phyloP scores from a whole-genome alignment of 2,113 vertebrate species.

The Serinus canaria region DNA sequence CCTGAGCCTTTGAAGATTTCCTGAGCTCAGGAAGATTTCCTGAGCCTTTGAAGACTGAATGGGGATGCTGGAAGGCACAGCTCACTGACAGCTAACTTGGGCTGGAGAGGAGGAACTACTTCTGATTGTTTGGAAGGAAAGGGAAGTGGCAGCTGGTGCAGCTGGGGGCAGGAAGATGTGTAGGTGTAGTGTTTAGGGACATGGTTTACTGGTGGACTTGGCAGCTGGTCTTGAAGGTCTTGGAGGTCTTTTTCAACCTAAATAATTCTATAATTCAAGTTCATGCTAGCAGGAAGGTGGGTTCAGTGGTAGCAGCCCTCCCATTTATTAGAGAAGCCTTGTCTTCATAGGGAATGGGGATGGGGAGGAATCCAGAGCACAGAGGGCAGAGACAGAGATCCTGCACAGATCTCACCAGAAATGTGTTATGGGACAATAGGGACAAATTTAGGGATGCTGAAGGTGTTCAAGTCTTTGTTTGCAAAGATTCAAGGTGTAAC shows the following conservation, averaged over 20 bases:
- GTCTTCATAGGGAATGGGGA: not conserved
- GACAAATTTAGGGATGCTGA: not conserved
- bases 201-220: not conserved
- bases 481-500: not conserved
- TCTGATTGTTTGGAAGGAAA: not conserved
- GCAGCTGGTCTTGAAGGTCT: not conserved
- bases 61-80: not conserved
- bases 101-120: not conserved
- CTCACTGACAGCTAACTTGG: not conserved
- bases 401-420: not conserved
- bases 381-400: not conserved
- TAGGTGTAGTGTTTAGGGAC: not conserved
- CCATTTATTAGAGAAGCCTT: not conserved
- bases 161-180: fast-evolving
- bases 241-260: not conserved
- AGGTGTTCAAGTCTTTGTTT: not conserved
- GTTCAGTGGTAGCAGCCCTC: not conserved
- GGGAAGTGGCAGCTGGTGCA: not conserved
- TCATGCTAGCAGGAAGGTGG: not conserved
- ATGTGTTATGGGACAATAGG: fast-evolving
- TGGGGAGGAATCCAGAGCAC: not conserved
- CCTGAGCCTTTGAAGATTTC: too few relatives aligned
- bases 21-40: not conserved
- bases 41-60: not conserved
- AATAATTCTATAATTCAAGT: not conserved